phyloP scores from a whole-genome alignment of 2,113 vertebrate species.

The Hippocampus barbouri region DNA sequence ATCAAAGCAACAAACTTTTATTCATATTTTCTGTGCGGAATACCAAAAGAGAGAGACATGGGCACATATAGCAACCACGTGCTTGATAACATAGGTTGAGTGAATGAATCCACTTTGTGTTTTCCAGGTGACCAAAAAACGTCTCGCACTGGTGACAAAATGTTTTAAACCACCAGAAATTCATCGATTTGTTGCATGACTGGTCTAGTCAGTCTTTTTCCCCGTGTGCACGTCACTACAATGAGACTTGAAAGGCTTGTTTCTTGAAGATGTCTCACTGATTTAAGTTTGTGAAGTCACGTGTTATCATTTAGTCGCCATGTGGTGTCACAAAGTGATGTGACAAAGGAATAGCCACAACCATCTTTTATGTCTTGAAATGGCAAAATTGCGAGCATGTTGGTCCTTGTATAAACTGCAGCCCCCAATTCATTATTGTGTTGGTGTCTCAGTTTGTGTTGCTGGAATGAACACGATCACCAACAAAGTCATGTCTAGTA shows the following conservation, averaged over 20 bases:
- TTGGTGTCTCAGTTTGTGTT: background rate
- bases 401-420: no score
- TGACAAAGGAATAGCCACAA: background rate
- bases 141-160: background rate
- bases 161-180: no score
- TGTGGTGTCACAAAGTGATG: constrained; percentile 2
- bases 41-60: no score
- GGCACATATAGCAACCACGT: no score
- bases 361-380: background rate
- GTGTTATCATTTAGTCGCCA: background rate
- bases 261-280: background rate
- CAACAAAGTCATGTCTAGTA: background rate
- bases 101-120: no score
- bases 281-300: background rate
- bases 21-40: no score
- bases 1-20: no score
- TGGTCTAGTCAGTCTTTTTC: background rate
- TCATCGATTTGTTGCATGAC: background rate
- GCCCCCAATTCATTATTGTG: no score
- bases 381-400: no score
- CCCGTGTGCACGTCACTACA: background rate
- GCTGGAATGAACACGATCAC: background rate
- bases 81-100: no score
- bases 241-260: background rate
- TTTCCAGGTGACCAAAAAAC: background rate